phyloP scores from a whole-genome alignment of 1,140 invertebrate species.

The Drosophila orena region DNA sequence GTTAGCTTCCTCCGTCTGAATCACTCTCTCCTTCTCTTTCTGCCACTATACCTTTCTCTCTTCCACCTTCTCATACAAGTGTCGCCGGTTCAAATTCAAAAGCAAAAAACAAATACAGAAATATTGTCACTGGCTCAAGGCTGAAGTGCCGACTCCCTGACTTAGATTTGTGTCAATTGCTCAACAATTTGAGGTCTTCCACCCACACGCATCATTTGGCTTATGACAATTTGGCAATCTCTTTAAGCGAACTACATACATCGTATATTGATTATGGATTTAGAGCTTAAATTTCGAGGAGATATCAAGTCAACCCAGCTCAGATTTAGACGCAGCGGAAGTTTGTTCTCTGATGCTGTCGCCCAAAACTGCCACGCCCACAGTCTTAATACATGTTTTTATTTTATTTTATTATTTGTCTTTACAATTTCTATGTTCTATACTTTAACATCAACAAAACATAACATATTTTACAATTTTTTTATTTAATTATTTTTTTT shows the following conservation, averaged over 20 bases:
- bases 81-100: constrained; percentile 47
- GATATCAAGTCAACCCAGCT: neutral
- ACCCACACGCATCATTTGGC: constrained; percentile 35
- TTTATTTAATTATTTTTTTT: no score
- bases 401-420: no score
- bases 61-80: constrained; percentile 8
- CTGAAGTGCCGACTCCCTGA: constrained; percentile 29
- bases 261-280: constrained; percentile 5
- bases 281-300: neutral
- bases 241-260: constrained; percentile 12
- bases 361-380: no score
- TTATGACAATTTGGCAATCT: constrained; percentile 37
- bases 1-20: constrained; percentile 29
- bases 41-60: neutral
- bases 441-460: no score
- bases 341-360: no score
- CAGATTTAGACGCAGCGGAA: no score
- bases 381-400: no score
- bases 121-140: constrained; percentile 49
- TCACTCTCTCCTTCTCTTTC: neutral
- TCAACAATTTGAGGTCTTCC: constrained; percentile 44
- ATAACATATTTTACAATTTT: no score
- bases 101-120: neutral
- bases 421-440: no score
- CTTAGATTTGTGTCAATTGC: constrained; percentile 67